Conservation (phyloP, 1,140 invertebrate species). For the Lucilia sericata region DNA sequence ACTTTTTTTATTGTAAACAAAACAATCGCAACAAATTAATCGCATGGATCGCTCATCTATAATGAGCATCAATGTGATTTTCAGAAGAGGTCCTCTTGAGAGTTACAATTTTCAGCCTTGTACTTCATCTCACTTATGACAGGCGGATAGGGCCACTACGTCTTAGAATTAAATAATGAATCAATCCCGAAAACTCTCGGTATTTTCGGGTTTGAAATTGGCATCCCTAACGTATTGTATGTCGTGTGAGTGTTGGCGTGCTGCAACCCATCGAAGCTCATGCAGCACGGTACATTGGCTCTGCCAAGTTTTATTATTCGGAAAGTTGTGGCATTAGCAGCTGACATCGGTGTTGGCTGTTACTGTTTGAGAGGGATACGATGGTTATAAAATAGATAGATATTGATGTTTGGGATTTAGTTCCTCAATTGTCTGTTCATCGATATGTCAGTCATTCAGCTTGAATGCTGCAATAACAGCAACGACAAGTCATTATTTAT, state of each 20-base stretch:
- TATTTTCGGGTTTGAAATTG: too few species aligned
- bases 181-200: too few species aligned
- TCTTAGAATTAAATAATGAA: too few species aligned
- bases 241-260: background rate
- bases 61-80: too few species aligned
- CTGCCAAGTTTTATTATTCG: background rate
- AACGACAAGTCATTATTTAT: constrained; percentile 1
- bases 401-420: background rate
- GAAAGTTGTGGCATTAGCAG: background rate
- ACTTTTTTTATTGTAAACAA: too few species aligned
- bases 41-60: too few species aligned
- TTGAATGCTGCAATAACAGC: background rate
- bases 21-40: too few species aligned
- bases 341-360: background rate
- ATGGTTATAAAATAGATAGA: background rate
- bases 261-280: background rate
- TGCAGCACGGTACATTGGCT: background rate
- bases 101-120: too few species aligned
- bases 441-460: background rate
- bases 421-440: background rate
- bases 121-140: too few species aligned
- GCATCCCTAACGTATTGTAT: too few species aligned
- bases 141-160: too few species aligned
- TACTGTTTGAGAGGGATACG: background rate
- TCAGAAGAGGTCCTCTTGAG: too few species aligned